Base-by-base conservation (phyloP, 1,140 invertebrate species). In the Pseudachorutes palmiensis region DNA sequence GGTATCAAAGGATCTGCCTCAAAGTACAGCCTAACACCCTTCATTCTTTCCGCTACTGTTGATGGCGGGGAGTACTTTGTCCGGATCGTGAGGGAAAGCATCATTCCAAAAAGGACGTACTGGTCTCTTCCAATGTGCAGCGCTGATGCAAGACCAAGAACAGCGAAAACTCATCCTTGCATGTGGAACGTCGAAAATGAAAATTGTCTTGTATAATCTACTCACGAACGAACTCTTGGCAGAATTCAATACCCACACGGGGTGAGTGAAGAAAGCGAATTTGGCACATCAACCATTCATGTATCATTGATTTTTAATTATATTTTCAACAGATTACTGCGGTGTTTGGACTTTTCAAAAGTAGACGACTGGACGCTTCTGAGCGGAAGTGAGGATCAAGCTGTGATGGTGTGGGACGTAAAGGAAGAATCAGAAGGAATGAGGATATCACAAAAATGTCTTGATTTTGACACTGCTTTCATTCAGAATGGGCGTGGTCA, bases 351-450 rank as follows among this genome's bases (percentile, higher is more conserved):
- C 51, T 73, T 73, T 62, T 72, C 66, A 9, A 30, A 57, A 2
- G 70, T 70, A 1, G 72, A 73, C 30, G 3, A 45, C 2, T 66
- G 60, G n/a, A 65, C 65, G 16, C 51, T 73, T 22, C 33, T 73
- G 19, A 67, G 67, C 28, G 70, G 67, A 30, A 66, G 64, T 59
- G 72, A 71, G 32, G 72, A 73, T 70, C 66, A 72, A 9, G 67
- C 67, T n/a, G 70, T 71, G 2, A 73, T 71, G 70, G 58, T 69
- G 16, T 73, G 72, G 72, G 72, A 73, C 62, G 33, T 71, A 16
- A 64, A 66, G 22, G 64, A 71, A 33, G 69, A 68, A 57, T 58
- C 65, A 33, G 45, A 30, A 12, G 69, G 64, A 32, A 64, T 45
- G n/a, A 70, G 64, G 31, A 65, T 67, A 30, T 59, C 71, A 2